These are phyloP conservation scores for Notechis scutatus DNA, from an alignment of 2,113 vertebrate species.

Conservation along the genomic window DNA sequence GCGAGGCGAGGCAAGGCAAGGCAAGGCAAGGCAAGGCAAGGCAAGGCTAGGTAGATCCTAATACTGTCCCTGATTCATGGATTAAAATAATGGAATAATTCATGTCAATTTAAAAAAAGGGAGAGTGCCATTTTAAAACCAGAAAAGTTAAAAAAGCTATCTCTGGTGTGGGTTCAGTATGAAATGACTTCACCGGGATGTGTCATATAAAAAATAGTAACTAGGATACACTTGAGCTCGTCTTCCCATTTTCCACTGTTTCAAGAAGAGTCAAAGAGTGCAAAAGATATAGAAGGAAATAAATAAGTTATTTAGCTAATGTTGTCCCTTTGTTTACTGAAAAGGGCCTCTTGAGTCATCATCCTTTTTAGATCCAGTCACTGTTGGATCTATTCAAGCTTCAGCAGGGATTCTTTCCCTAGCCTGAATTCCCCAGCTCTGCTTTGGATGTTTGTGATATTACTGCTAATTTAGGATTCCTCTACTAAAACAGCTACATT, in stretches of 20 bases:
- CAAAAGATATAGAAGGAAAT: neutral
- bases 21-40: no score
- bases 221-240: neutral
- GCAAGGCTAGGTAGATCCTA: neutral
- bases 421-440: neutral
- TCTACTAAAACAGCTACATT: neutral
- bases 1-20: no score
- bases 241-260: neutral
- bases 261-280: neutral
- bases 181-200: neutral
- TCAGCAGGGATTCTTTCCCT: neutral
- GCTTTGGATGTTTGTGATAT: neutral
- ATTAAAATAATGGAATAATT: neutral
- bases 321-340: neutral
- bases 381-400: neutral
- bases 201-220: neutral
- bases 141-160: neutral
- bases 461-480: neutral
- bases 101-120: neutral
- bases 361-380: neutral
- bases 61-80: neutral
- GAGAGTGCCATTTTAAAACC: neutral
- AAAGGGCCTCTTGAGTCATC: neutral
- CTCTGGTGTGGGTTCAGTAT: neutral
- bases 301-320: neutral